Evolutionary conservation across 2,888 invertebrate genomes (phyloP).

Genomic region (Globia sparganii): DNA sequence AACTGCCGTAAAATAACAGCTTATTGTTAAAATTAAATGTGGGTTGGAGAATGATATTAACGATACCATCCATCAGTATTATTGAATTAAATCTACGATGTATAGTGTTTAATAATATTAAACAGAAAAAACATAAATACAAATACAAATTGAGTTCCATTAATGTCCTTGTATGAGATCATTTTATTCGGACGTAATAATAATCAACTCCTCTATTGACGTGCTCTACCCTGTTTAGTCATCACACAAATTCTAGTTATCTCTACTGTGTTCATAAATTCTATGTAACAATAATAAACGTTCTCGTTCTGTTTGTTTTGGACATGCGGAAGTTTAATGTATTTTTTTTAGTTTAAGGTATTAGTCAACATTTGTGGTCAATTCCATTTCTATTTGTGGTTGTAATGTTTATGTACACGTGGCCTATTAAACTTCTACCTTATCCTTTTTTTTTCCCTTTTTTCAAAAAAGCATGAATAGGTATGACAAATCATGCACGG

Average conservation of each 20-base stretch:
- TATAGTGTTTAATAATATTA: no score
- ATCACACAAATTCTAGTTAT: constrained; percentile 19
- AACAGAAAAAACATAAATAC: not conserved
- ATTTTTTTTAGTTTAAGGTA: no score
- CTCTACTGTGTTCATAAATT: constrained; percentile 16
- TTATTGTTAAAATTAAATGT: constrained; percentile 12
- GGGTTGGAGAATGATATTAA: constrained; percentile 12
- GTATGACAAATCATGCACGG: not conserved
- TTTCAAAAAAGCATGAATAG: not conserved
- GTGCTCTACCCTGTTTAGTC: not conserved
- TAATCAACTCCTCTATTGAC: not conserved
- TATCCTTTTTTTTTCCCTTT: not conserved
- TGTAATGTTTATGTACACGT: not conserved
- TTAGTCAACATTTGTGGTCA: constrained; percentile 8
- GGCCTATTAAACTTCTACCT: not conserved
- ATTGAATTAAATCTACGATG: no score
- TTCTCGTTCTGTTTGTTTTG: constrained; percentile 16
- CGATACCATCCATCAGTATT: not conserved
- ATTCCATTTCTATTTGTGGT: constrained; percentile 11
- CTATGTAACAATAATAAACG: constrained; percentile 25
- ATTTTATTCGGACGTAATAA: not conserved
- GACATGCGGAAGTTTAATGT: constrained; percentile 13
- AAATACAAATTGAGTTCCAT: not conserved
- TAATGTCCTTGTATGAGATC: not conserved
- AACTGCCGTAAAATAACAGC: constrained; percentile 12